Evolutionary conservation across 2,797 vertebrate genomes (phyloP).

Genomic region (Aselliscus stoliczkanus): DNA sequence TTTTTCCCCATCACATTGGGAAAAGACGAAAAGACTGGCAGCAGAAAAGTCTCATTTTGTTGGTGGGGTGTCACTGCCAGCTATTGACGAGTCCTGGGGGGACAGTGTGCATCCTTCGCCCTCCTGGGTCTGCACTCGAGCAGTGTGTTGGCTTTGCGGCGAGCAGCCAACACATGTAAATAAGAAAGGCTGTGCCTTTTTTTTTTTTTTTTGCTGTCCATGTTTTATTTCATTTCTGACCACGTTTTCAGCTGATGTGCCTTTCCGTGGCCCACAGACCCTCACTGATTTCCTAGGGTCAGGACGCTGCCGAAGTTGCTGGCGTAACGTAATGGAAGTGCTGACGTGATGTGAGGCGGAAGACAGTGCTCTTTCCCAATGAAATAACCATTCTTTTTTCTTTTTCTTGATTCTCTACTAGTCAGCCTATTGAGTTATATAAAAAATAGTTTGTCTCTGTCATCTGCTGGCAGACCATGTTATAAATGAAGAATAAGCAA

Average conservation of each 20-base stretch:
- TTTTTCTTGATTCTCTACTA: background rate
- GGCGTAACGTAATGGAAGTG: fast-evolving
- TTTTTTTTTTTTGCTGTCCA: fast-evolving
- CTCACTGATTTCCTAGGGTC: fast-evolving
- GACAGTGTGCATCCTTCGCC: too few species aligned
- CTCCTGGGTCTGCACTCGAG: fast-evolving
- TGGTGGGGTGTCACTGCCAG: background rate
- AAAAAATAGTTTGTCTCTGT: background rate
- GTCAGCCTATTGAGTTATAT: background rate
- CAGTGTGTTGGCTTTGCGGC: too few species aligned
- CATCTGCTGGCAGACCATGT: background rate
- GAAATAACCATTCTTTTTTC: background rate
- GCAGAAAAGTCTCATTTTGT: background rate
- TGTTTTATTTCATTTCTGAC: background rate
- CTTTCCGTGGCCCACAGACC: background rate
- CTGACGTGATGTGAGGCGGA: background rate
- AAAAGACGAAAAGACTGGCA: background rate
- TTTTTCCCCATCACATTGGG: too few species aligned
- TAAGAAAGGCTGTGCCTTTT: background rate
- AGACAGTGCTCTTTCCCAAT: background rate
- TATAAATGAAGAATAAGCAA: background rate
- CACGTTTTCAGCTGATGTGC: background rate
- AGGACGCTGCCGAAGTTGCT: fast-evolving
- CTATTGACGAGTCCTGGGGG: fast-evolving
- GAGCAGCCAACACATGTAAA: background rate